phyloP scores from a whole-genome alignment of 1,140 invertebrate species.

The Eurosta solidaginis region DNA sequence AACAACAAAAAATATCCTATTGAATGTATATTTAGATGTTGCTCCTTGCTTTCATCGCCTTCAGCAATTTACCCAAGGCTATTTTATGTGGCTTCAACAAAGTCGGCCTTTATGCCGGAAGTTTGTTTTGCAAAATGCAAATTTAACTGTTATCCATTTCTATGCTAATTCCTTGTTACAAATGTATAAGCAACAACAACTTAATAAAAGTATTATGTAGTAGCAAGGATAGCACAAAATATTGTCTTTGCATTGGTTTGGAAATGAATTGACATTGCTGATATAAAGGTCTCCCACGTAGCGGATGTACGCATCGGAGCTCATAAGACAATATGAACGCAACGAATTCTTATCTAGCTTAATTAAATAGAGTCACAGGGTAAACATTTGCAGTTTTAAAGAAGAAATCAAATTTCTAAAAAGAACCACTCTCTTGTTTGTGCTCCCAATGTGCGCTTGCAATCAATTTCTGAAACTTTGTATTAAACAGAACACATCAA shows the following conservation, averaged over 20 bases:
- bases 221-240: neutral
- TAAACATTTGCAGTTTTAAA: too few species aligned
- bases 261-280: slow-evolving; percentile 9
- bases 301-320: slow-evolving; percentile 6
- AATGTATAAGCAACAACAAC: slow-evolving; percentile 3
- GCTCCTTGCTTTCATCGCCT: neutral
- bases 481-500: too few species aligned
- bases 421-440: too few species aligned
- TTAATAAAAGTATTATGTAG: neutral
- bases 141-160: slow-evolving; percentile 19
- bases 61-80: neutral
- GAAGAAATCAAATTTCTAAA: too few species aligned
- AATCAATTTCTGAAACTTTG: too few species aligned
- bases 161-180: slow-evolving; percentile 17
- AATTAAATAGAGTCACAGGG: too few species aligned
- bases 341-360: too few species aligned
- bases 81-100: neutral
- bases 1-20: neutral
- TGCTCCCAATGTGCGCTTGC: too few species aligned
- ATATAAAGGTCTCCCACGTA: slow-evolving; percentile 42
- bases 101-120: neutral
- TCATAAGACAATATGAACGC: neutral
- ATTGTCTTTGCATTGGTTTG: neutral
- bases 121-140: slow-evolving; percentile 24
- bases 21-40: neutral